Evolutionary conservation across 2,888 invertebrate genomes (phyloP), one percentile per base, ranked within the genome.

Genomic region (Tupiocoris notatus): DNA sequence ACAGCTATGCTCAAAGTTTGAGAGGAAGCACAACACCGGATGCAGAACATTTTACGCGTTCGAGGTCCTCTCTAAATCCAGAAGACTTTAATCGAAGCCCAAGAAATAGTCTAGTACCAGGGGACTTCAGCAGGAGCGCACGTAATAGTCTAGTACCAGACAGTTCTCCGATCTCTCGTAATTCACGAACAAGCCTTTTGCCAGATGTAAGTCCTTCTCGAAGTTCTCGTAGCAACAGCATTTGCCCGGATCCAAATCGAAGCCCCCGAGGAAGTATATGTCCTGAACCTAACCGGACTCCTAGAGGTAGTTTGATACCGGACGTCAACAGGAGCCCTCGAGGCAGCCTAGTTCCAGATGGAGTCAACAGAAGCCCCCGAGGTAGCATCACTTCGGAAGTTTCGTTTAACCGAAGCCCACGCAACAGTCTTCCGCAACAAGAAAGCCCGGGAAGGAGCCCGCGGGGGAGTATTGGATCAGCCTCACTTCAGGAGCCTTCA

Each of bases 11-110:
- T 59, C 79, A 78, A 63, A 77, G 77, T 24, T 82, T 80, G 74
- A 85, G 87, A 67, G 88, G 88, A 80, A 89, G 88, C 80, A 83
- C 90, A 79, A 87, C 88, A 1, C 83, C 90, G 79, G 87, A 88
- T 3, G 89, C 89, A 0, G 88, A 88, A 54, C 76, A 79, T n/a
- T 84, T 86, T 81, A 83, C 84, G 78, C 88, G 86, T 79, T 88
- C 86, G 25, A 86, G 86, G 80, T 83, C 86, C 82, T 90, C 89
- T 81, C 83, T 87, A 39, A 86, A 88, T 71, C 88, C 88, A 2
- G 78, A 77, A n/a, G 76, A 78, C 54, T 79, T 80, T 66, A 81
- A 87, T 1, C 85, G 89, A 79, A 89, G 88, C 83, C 88, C 89
- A 0, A 84, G 91, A 71, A 88, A 82, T 62, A 82, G 83, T 63